Evolutionary conservation across 2,888 invertebrate genomes (phyloP).

Genomic region (Cantharis rufa): DNA sequence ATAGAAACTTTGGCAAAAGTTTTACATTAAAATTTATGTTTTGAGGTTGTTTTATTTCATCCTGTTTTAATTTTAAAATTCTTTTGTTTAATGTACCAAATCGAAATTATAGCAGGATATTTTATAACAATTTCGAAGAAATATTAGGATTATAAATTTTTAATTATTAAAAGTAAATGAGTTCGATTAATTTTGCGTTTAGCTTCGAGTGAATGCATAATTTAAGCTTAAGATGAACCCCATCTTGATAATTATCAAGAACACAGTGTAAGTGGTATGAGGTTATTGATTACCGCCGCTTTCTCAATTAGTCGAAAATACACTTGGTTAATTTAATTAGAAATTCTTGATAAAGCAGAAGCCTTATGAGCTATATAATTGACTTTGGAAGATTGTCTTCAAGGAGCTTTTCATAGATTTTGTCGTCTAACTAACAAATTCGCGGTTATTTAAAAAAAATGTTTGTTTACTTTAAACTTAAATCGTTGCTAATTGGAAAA

Average conservation of each 20-base stretch:
- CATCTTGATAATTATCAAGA: constrained; percentile 10
- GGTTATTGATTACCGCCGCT: constrained; percentile 33
- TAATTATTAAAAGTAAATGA: background rate
- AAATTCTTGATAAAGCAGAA: constrained; percentile 21
- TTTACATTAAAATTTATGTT: background rate
- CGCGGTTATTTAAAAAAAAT: background rate
- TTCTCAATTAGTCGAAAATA: constrained; percentile 29
- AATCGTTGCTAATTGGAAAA: background rate
- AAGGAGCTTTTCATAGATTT: background rate
- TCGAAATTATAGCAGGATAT: background rate
- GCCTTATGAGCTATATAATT: constrained; percentile 9
- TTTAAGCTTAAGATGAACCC: constrained; percentile 13
- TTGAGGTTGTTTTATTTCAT: background rate
- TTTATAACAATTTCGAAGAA: background rate
- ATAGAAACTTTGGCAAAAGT: background rate
- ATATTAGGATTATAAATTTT: background rate
- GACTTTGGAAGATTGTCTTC: constrained; percentile 5
- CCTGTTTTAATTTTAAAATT: background rate
- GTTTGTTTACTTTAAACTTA: background rate
- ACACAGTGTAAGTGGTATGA: constrained; percentile 5
- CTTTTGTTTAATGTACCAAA: background rate
- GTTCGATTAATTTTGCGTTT: background rate
- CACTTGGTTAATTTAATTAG: constrained; percentile 36
- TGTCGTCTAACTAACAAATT: background rate
- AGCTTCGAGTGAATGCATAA: background rate